Conservation (phyloP, 2,113 vertebrate species). For the Falcunculus frontatus region DNA sequence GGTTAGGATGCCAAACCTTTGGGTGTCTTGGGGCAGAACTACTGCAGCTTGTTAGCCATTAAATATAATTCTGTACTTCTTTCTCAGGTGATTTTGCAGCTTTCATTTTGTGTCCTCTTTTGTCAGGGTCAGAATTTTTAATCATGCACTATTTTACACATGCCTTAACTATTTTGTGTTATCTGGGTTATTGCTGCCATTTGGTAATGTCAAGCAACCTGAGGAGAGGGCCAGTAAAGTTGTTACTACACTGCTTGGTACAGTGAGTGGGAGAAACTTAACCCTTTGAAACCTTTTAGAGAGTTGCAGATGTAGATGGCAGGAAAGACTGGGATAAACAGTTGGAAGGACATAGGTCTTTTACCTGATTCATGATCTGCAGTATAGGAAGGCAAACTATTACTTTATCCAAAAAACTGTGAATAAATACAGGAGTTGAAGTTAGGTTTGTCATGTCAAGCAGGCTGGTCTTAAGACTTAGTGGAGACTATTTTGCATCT, state of each 20-base stretch:
- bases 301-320: not conserved
- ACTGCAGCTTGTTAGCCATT: not conserved
- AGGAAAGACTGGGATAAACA: not conserved
- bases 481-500: rapidly evolving
- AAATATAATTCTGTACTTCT: not conserved
- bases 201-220: not conserved
- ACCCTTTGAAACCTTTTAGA: not conserved
- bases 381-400: not conserved
- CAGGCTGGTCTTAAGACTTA: not conserved
- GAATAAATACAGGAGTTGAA: not conserved
- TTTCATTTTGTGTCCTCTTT: not conserved
- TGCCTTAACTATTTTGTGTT: not conserved
- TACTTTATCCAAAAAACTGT: not conserved
- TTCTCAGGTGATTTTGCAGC: not conserved
- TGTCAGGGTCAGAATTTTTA: not conserved
- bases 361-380: not conserved
- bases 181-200: not conserved
- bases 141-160: not conserved
- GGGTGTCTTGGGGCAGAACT: not conserved
- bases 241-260: not conserved
- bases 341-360: not conserved
- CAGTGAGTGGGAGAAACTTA: not conserved
- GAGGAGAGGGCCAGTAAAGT: not conserved
- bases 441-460: not conserved
- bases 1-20: not conserved